Base-by-base conservation (phyloP, 2,888 invertebrate species). In the Melolontha melolontha region DNA sequence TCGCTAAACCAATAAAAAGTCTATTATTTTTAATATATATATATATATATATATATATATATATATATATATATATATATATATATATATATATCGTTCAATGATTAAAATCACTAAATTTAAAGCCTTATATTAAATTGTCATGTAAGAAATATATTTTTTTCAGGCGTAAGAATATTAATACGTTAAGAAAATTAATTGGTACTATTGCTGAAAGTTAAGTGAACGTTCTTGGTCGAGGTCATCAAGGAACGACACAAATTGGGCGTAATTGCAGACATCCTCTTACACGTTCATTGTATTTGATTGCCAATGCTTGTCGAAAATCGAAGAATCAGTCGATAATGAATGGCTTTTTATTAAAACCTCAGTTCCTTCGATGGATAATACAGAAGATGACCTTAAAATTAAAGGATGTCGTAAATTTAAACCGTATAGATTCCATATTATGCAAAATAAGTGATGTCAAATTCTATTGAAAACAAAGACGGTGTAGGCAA, bases 371-470 rank as follows among this genome's bases (percentile, higher is more conserved):
- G 49, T 17, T 49, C 49, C 49, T 49, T 17, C 16, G 22, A 11
- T 11, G 22, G 22, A 22, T 22, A 16, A 22, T 11, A 7, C 12
- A 22, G 10, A 16, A 16, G 49, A 49, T 22, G 49, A 49, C 49
- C 49, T 49, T 49, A 49, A 5, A 49, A 34, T 34, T 6, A 34
- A 49, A 44, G 44, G 57, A 44, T 34, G 47, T 47, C 47, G 59
- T 49, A 62, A 62, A 62, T 16, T 62, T 62, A 14, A 62, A 62
- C 59, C 16, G 59, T 49, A 47, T 47, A 47, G 39, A 47, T 62
- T 34, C 47, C 34, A 47, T 62, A 47, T 62, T 62, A 62, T 62
- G 59, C 47, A 62, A 62, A 49, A 47, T 39, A 6, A 47, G 14
- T 29, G 47, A 62, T 39, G 59, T 34, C 47, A 62, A 47, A 34